phyloP scores from a whole-genome alignment of 2,113 vertebrate species.

The Heterotilapia buettikoferi region DNA sequence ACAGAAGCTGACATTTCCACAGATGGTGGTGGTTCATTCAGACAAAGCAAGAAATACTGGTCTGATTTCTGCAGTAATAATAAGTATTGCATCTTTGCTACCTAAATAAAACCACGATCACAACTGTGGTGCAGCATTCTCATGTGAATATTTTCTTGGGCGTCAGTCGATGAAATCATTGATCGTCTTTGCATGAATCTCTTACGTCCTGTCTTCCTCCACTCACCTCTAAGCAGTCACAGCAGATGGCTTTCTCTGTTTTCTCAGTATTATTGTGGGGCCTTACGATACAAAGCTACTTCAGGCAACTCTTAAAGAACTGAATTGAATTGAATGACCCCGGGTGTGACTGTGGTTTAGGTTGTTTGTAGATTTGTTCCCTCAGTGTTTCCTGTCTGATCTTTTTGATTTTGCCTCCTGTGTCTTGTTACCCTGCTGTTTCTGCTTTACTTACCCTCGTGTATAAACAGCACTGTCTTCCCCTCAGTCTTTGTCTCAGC shows the following conservation, averaged over 20 bases:
- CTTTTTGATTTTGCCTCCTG: background rate
- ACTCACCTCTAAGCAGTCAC: background rate
- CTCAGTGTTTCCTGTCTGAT: background rate
- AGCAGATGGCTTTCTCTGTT: background rate
- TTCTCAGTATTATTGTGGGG: background rate
- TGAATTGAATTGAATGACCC: background rate
- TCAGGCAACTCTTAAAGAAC: background rate
- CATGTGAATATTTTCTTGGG: background rate
- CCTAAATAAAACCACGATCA: background rate
- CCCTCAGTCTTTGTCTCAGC: background rate
- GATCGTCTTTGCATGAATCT: background rate
- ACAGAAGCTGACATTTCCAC: background rate
- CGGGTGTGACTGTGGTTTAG: background rate
- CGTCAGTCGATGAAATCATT: background rate
- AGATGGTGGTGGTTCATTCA: background rate
- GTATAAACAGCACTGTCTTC: background rate
- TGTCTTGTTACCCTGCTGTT: background rate
- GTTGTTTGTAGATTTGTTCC: background rate
- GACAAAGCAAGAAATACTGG: background rate
- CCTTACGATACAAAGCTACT: background rate
- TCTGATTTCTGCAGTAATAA: background rate
- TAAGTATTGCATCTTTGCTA: background rate
- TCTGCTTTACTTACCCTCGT: background rate
- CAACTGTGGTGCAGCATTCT: background rate
- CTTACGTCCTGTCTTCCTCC: background rate